phyloP scores from a whole-genome alignment of 2,113 vertebrate genomes.

The Xiphophorus couchianus region DNA sequence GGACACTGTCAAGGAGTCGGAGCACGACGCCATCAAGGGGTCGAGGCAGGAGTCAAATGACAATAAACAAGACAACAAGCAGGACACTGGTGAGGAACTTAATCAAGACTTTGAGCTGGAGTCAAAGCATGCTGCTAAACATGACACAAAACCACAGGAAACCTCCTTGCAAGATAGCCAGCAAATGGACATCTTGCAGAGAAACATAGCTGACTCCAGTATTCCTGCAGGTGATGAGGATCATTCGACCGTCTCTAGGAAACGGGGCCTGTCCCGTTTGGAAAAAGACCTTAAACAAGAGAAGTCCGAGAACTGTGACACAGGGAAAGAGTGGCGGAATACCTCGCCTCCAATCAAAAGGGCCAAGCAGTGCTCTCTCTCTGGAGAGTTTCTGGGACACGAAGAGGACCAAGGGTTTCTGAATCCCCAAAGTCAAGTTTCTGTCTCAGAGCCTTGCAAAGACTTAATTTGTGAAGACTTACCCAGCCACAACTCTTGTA shows the following conservation, averaged over 20 bases:
- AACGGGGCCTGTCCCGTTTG: conserved; percentile 88
- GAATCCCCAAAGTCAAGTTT: conserved; percentile 81
- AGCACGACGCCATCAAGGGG: neutral
- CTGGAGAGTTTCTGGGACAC: conserved; percentile 86
- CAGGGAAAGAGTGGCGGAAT: conserved; percentile 76
- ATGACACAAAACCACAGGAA: conserved; percentile 63
- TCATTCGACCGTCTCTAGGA: conserved; percentile 87
- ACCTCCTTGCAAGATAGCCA: conserved; percentile 55
- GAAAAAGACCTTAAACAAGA: conserved; percentile 87
- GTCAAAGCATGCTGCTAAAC: conserved; percentile 81
- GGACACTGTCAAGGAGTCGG: neutral
- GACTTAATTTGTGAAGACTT: conserved; percentile 83
- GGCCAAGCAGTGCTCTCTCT: conserved; percentile 89
- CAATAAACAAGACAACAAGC: too few species aligned
- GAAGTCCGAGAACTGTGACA: conserved; percentile 88
- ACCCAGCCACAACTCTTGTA: conserved; percentile 82
- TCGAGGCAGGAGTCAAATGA: neutral
- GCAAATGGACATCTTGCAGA: conserved; percentile 78
- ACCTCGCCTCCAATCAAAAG: conserved; percentile 88
- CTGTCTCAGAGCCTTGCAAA: conserved; percentile 77
- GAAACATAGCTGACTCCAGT: conserved; percentile 84
- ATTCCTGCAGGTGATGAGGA: conserved; percentile 79
- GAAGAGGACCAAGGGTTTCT: conserved; percentile 83
- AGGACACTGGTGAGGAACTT: neutral
- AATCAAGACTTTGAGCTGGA: neutral